Evolutionary conservation across 2,113 vertebrate species (phyloP).

Genomic region (Octodon degus): DNA sequence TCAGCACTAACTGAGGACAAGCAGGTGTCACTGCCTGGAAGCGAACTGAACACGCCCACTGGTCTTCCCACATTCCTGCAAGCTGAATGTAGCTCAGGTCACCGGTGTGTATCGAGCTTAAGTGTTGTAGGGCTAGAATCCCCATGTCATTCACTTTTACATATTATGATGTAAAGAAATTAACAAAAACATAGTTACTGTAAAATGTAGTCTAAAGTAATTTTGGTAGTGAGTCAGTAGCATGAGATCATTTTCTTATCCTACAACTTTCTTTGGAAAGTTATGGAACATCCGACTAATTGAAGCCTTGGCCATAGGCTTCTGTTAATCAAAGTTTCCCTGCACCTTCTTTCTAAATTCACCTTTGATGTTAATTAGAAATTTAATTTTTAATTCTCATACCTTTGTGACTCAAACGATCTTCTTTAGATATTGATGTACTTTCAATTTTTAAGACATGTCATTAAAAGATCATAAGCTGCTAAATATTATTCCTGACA

Average conservation of each 20-base stretch:
- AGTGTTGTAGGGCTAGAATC: background rate
- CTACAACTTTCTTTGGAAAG: slow-evolving; percentile 41
- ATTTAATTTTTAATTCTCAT: slow-evolving; percentile 81
- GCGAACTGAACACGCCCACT: background rate
- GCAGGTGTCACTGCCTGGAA: background rate
- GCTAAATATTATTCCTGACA: slow-evolving; percentile 69
- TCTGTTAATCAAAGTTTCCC: slow-evolving; percentile 72
- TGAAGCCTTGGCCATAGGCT: slow-evolving; percentile 41
- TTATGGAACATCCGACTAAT: slow-evolving; percentile 67
- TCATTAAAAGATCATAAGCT: slow-evolving; percentile 76
- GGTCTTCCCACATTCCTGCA: background rate
- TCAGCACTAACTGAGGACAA: slow-evolving; percentile 28
- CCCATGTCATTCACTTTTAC: background rate
- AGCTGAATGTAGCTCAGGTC: background rate
- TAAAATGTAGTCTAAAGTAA: slow-evolving; percentile 44
- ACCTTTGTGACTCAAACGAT: slow-evolving; percentile 70
- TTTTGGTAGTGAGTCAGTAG: slow-evolving; percentile 28
- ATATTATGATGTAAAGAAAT: background rate
- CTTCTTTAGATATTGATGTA: slow-evolving; percentile 76
- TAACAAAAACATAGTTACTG: background rate
- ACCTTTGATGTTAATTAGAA: slow-evolving; percentile 80
- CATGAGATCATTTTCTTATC: slow-evolving; percentile 35
- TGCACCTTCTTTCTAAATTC: slow-evolving; percentile 57
- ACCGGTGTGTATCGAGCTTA: background rate
- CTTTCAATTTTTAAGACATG: slow-evolving; percentile 72